Evolutionary conservation across 1,140 invertebrate genomes (phyloP).

Genomic region (Temnothorax longispinosus): DNA sequence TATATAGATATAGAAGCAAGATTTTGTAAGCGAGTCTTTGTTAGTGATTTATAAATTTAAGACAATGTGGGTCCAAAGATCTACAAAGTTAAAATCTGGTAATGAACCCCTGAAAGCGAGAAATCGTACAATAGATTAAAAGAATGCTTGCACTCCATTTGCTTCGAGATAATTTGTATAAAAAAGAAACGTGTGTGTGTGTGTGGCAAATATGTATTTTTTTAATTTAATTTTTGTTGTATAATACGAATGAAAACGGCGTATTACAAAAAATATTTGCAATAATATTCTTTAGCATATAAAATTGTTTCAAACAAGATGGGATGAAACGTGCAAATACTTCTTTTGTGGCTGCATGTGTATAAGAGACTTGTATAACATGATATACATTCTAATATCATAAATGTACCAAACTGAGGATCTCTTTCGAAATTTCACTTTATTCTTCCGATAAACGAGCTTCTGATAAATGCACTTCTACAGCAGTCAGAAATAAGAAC

Average conservation of each 20-base stretch:
- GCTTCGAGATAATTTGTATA: background rate
- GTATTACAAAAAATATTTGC: background rate
- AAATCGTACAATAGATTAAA: background rate
- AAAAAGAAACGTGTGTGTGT: background rate
- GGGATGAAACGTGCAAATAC: background rate
- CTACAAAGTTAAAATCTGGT: background rate
- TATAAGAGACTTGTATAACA: background rate
- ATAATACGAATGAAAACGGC: no score
- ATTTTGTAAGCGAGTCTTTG: background rate
- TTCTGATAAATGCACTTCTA: slow-evolving; percentile 32
- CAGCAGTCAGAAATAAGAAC: slow-evolving; percentile 3
- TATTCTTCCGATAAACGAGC: slow-evolving; percentile 37
- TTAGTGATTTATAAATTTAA: slow-evolving; percentile 15
- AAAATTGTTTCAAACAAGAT: background rate
- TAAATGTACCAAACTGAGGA: background rate
- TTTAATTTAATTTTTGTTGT: background rate
- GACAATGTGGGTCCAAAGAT: no score
- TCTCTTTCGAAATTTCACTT: slow-evolving; percentile 30
- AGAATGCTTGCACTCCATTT: background rate
- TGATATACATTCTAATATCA: background rate
- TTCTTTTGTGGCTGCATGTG: background rate
- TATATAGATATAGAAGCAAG: background rate
- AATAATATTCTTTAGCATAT: background rate
- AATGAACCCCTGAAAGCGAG: background rate
- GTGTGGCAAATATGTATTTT: background rate